Percentiles rank a stretch among this genome's conserved stretches.
phyloP scores from a whole-genome alignment of 2,113 vertebrate species.

The Pardalotus punctatus region DNA sequence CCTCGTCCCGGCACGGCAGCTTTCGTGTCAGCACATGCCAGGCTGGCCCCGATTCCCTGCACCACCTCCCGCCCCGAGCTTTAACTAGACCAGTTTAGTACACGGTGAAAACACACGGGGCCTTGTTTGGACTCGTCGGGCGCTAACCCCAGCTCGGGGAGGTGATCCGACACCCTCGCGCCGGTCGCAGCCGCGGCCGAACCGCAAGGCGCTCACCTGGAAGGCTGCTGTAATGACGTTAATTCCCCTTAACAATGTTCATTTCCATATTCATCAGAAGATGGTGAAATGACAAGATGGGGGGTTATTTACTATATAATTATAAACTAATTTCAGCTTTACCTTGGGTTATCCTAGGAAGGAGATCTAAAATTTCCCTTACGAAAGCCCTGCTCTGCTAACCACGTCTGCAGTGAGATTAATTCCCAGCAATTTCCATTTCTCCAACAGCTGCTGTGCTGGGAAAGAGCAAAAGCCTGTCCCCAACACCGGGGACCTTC shows the following conservation, averaged over 20 bases:
- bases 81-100: slow-evolving; percentile 13
- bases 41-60: slow-evolving; percentile 2
- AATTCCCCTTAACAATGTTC: slow-evolving; percentile 17
- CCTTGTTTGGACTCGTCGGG: background rate
- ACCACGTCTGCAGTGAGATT: background rate
- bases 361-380: slow-evolving; percentile 54
- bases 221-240: background rate
- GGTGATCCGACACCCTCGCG: slow-evolving; percentile 1
- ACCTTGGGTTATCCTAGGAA: slow-evolving; percentile 32
- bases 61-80: slow-evolving; percentile 8
- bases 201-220: slow-evolving; percentile 20
- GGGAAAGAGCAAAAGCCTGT: slow-evolving; percentile 7
- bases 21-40: slow-evolving; percentile 38
- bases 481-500: background rate
- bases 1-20: background rate
- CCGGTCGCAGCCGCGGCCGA: background rate
- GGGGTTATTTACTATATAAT: slow-evolving; percentile 22
- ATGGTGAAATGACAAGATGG: slow-evolving; percentile 32
- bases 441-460: slow-evolving; percentile 20
- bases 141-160: background rate
- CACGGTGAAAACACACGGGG: background rate
- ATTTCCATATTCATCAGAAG: slow-evolving; percentile 40
- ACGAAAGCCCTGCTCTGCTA: slow-evolving; percentile 5
- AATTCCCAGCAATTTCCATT: slow-evolving; percentile 5
- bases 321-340: slow-evolving; percentile 37